Conservation (phyloP, 2,113 vertebrate genomes). For the Lepus americanus region DNA sequence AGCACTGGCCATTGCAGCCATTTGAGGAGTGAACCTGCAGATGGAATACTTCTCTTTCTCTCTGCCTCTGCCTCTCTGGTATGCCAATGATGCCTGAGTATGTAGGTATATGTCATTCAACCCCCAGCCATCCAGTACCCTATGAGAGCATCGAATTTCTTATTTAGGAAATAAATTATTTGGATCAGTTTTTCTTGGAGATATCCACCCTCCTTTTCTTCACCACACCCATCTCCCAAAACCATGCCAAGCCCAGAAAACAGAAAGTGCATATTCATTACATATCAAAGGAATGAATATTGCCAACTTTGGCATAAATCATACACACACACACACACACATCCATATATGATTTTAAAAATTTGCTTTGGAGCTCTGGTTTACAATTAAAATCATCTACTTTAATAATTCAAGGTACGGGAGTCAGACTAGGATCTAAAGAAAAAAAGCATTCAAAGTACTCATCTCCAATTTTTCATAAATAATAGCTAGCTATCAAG, state of each 20-base stretch:
- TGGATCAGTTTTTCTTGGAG: neutral
- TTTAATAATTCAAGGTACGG: conserved; percentile 53
- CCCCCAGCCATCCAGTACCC: neutral
- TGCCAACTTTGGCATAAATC: neutral
- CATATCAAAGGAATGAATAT: neutral
- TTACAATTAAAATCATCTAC: conserved; percentile 28
- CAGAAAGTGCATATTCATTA: neutral
- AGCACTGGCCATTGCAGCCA: too few species aligned
- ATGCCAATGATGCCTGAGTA: neutral
- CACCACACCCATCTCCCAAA: neutral
- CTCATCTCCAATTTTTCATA: conserved; percentile 61
- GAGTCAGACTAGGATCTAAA: conserved; percentile 42
- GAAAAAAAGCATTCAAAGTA: conserved; percentile 28
- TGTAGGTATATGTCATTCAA: neutral
- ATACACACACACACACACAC: neutral
- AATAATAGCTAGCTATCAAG: conserved; percentile 55
- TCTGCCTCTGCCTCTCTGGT: too few species aligned
- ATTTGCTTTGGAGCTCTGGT: neutral
- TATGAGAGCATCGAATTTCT: neutral
- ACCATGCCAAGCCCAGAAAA: neutral
- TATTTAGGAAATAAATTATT: neutral
- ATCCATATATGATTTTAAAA: neutral
- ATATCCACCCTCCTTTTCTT: neutral
- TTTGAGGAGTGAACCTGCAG: too few species aligned
- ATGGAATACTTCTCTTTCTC: too few species aligned